These are phyloP conservation scores for Plectrocnemia conspersa DNA, from an alignment of 1,140 invertebrate species.

Conservation along the genomic window DNA sequence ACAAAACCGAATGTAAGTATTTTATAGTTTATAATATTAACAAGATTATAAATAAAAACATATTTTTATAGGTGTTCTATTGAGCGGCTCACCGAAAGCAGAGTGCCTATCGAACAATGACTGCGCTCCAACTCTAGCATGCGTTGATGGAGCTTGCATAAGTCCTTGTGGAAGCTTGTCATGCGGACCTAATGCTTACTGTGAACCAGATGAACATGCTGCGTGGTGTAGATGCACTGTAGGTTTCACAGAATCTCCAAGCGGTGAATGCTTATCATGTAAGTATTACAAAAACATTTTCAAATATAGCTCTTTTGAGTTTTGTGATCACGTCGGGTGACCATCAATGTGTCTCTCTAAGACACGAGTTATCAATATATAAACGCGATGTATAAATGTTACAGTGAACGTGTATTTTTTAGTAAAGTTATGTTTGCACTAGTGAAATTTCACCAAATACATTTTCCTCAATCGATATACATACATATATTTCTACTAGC, in stretches of 20 bases:
- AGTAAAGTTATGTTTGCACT: too few species aligned
- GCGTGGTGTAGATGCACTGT: conserved; percentile 82
- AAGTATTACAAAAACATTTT: conserved; percentile 47
- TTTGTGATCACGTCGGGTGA: too few species aligned
- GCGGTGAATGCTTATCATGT: conserved; percentile 77
- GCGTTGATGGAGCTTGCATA: conserved; percentile 68
- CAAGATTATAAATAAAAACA: not conserved
- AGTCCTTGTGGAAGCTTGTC: conserved; percentile 75
- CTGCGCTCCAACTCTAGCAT: conserved; percentile 74
- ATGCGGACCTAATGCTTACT: conserved; percentile 80
- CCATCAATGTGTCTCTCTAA: too few species aligned
- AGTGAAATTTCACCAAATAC: too few species aligned
- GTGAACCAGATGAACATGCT: conserved; percentile 81
- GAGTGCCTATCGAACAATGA: conserved; percentile 69
- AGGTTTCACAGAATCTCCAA: conserved; percentile 70
- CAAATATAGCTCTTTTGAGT: too few species aligned
- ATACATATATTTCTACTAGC: too few species aligned
- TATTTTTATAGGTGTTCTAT: conserved; percentile 34
- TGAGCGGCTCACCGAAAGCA: conserved; percentile 44
- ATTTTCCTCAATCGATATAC: too few species aligned
- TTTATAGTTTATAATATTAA: not conserved
- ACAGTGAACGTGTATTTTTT: too few species aligned
- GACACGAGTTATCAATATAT: too few species aligned
- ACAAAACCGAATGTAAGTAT: conserved; percentile 70
- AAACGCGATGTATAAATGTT: too few species aligned